Evolutionary conservation across 1,140 invertebrate species (phyloP), one percentile per base, ranked within the genome.

Genomic region (Sycophaga agraensis): DNA sequence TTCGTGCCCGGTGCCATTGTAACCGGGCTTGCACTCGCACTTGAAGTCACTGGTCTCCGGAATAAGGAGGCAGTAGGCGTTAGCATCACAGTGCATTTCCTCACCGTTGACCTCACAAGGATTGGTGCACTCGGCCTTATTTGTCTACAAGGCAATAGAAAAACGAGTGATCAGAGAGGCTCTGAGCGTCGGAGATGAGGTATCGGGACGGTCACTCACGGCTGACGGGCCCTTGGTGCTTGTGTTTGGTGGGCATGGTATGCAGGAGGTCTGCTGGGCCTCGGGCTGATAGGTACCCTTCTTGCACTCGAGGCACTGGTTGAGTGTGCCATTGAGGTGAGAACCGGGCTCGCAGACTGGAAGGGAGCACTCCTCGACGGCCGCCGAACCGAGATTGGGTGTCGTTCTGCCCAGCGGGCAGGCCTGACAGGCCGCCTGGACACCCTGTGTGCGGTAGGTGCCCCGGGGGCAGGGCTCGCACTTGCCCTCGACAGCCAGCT

Each of bases 1-100:
- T 35, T 85, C 80, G 79, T 88, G 87, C 63, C 92, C 92, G 21
- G 90, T 92, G 71, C 93, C 92, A 74, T 95, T 94, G 81, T 93
- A 98, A 2, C 94, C 95, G 2, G 92, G 90, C 72, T 96, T 97
- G 77, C 96, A 98, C 73, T 94, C 90, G 70, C 96, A 98, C 67
- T 89, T 89, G 80, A 94, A 96, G 66, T 93, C 91, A 63, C 88
- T 90, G 1, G 90, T 93, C 72, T 95, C 91, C 0, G 86, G 85
- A 35, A 93, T 89, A 46, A 96, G 84, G 0, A 96, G 83, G 75
- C 96, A 96, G 71, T 94, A 91, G 0, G 94, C 93, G 76, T 96
- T 95, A 0, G 84, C 77, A 71, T 95, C 91, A 70, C 94, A 97
- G 54, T 93, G 88, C 84, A 91, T 89, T 67, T 91, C 87, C 2